Conservation (phyloP, 2,888 invertebrate genomes). For the Stramonita haemastoma region DNA sequence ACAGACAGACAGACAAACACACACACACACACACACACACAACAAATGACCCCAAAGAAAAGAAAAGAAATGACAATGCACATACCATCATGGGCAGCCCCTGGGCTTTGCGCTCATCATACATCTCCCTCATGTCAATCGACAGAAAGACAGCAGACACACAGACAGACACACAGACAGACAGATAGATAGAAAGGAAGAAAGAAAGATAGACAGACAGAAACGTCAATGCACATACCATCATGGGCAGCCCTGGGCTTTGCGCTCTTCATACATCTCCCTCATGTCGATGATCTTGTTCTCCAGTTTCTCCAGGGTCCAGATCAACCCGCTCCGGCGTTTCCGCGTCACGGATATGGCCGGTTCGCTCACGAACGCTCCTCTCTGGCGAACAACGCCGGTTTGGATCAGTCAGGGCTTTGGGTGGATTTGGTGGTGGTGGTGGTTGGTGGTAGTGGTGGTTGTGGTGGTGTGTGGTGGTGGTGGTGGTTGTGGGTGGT, state of each 20-base stretch:
- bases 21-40: constrained; percentile 6
- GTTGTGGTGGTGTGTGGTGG: too few species aligned
- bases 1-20: too few species aligned
- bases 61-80: constrained; percentile 43
- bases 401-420: too few species aligned
- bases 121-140: constrained; percentile 98
- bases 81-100: constrained; percentile 72
- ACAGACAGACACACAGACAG: too few species aligned
- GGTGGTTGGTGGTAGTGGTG: too few species aligned
- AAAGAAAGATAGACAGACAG: not conserved
- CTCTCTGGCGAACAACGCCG: constrained; percentile 63
- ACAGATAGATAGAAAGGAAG: too few species aligned
- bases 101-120: constrained; percentile 87
- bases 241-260: constrained; percentile 77
- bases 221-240: constrained; percentile 63
- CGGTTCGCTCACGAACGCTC: constrained; percentile 90
- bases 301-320: constrained; percentile 99
- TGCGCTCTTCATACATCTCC: constrained; percentile 95
- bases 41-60: not conserved
- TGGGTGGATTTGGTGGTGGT: too few species aligned
- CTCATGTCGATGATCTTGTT: constrained; percentile 99
- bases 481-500: too few species aligned
- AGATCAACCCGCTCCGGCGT: constrained; percentile 93
- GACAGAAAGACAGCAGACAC: too few species aligned
- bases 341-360: constrained; percentile 92